phyloP scores from a whole-genome alignment of 2,888 invertebrate species.

The Andrena bicolor region DNA sequence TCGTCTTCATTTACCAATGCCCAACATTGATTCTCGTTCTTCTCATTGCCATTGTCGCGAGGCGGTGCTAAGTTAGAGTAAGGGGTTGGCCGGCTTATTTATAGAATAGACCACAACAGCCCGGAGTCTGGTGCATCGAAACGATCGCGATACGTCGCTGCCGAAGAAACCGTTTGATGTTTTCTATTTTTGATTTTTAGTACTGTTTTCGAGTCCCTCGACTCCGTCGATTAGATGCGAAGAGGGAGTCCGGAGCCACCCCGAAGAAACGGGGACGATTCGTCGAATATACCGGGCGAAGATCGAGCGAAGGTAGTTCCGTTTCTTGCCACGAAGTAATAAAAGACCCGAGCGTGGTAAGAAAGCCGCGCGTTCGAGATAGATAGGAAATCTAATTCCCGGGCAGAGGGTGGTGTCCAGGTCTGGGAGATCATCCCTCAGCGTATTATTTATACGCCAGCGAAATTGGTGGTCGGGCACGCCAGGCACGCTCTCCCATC shows the following conservation, averaged over 20 bases:
- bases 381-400: conserved; percentile 85
- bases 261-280: conserved; percentile 34
- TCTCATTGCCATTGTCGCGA: conserved; percentile 54
- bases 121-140: neutral
- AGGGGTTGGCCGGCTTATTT: conserved; percentile 47
- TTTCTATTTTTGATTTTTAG: too few relatives aligned
- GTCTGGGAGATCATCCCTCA: conserved; percentile 79
- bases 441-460: conserved; percentile 83
- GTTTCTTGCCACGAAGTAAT: conserved; percentile 66
- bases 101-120: conserved; percentile 26
- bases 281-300: conserved; percentile 65
- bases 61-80: conserved; percentile 52
- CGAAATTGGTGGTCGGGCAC: conserved; percentile 83
- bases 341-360: conserved; percentile 49
- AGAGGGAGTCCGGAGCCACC: neutral
- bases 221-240: too few relatives aligned
- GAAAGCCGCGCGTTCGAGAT: conserved; percentile 78
- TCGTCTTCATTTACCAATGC: conserved; percentile 71
- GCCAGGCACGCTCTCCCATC: conserved; percentile 81
- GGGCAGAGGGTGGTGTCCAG: conserved; percentile 72
- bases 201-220: neutral
- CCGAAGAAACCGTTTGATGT: neutral
- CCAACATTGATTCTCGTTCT: conserved; percentile 67
- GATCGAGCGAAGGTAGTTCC: conserved; percentile 57
- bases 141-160: conserved; percentile 4